Conservation (phyloP, 2,797 vertebrate genomes). For the Chaunax sp. region DNA sequence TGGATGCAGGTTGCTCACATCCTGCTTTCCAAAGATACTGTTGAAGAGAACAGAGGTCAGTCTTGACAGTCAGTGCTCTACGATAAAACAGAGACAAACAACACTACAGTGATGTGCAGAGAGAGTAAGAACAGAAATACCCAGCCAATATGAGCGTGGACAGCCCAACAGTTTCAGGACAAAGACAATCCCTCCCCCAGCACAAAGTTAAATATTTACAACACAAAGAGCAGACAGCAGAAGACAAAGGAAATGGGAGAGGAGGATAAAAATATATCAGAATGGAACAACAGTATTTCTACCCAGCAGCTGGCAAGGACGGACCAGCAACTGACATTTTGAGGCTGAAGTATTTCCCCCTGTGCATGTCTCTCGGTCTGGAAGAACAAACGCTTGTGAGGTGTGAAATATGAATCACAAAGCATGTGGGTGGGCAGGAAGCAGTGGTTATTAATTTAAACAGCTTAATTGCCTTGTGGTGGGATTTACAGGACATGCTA, state of each 20-base stretch:
- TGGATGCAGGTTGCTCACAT: too few species aligned
- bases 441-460: constrained; percentile 52
- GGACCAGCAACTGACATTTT: constrained; percentile 64
- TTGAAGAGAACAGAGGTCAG: too few species aligned
- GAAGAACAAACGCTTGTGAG: constrained; percentile 51
- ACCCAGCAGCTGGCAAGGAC: constrained; percentile 40
- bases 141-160: background rate
- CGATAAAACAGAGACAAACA: constrained; percentile 17
- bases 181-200: constrained; percentile 40
- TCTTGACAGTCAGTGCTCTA: too few species aligned
- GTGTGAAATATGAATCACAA: constrained; percentile 59
- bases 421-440: constrained; percentile 31
- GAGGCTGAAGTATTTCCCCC: constrained; percentile 62
- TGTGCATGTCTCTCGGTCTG: constrained; percentile 25
- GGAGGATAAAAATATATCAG: constrained; percentile 44
- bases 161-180: constrained; percentile 9
- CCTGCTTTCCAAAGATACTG: too few species aligned
- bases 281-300: constrained; percentile 31
- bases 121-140: constrained; percentile 9
- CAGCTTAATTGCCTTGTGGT: constrained; percentile 49
- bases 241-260: constrained; percentile 19
- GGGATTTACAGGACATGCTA: constrained; percentile 36
- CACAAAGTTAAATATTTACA: constrained; percentile 54
- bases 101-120: too few species aligned
- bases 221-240: constrained; percentile 27